Evolutionary conservation across 2,113 vertebrate species (phyloP), one percentile per base, ranked within the genome.

Genomic region (Pionites leucogaster): DNA sequence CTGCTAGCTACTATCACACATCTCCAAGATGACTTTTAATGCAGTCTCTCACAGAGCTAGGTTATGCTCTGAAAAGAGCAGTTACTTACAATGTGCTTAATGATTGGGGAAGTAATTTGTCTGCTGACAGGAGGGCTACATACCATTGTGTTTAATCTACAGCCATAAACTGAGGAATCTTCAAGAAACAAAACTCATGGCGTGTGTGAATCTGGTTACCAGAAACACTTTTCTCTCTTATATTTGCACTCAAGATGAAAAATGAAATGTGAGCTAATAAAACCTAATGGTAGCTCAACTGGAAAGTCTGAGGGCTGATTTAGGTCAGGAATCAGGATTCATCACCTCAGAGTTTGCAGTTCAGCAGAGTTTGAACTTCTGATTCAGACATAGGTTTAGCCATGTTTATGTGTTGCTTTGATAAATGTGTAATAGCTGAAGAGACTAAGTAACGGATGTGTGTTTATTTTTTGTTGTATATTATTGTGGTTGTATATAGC

Each of bases 21-120:
- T 90, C 68, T 81, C 44, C 94, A 97, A 97, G 87, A 97, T 97
- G 97, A 97, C 95, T 96, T 97, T 97, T 85, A 94, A 77, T 57
- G 31, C 25, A 80, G 37, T 49, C 19, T 13, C 86, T 90, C 82
- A 52, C 19, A 75, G n/a, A 62, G 19, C 37, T 37, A 11, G 19
- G 47, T 49, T 78, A 68, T 15, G 9, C 13, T 19, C 27, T 86
- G 79, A 53, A 94, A 81, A 84, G 10, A 64, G 27, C 33, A 92
- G 69, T 24, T 77, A 37, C 60, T 49, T 82, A 65, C 47, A 84
- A 86, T 23, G 50, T 11, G 13, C 37, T 72, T 88, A 76, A 70
- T 52, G 49, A 84, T n/a, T 55, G 37, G 28, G 62, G 52, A 3
- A 52, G 15, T 67, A 88, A 86, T 95, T 96, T 81, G 82, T 82